Conservation (phyloP, 2,113 vertebrate genomes). For the Otus sunia region DNA sequence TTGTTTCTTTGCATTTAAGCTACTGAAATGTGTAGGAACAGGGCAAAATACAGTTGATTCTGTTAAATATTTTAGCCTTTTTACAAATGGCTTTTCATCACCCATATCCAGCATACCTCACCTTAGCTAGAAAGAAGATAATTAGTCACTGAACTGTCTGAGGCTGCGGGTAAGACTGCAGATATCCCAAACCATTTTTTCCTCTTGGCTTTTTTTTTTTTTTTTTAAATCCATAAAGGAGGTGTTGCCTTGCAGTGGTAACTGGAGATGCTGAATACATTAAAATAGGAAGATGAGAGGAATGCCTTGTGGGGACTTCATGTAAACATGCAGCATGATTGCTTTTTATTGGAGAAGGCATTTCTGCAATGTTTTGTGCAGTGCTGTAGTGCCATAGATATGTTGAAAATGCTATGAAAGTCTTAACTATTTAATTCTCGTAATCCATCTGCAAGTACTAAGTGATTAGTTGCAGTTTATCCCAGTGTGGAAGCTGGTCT, state of each 20-base stretch:
- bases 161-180: not conserved
- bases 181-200: not conserved
- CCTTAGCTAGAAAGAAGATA: not conserved
- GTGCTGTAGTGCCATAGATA: not conserved
- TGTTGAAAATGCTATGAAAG: slow-evolving; percentile 9
- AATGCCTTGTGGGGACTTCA: slow-evolving; percentile 56
- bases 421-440: slow-evolving; percentile 37
- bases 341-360: slow-evolving; percentile 51
- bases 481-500: not conserved
- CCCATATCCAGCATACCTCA: not conserved
- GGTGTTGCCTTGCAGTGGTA: not conserved
- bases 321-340: slow-evolving; percentile 58
- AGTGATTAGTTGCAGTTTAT: slow-evolving; percentile 45
- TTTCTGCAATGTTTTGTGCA: not conserved
- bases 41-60: not conserved
- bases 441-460: not conserved
- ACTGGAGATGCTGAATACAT: slow-evolving; percentile 44
- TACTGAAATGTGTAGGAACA: not conserved
- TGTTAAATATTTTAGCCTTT: not conserved
- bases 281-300: slow-evolving; percentile 50
- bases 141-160: not conserved
- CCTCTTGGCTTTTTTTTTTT: not conserved
- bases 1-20: slow-evolving; percentile 13
- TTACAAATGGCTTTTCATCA: not conserved
- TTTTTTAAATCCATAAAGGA: not conserved